Conservation (phyloP, 2,797 vertebrate species). For the Acanthurus lineatus region DNA sequence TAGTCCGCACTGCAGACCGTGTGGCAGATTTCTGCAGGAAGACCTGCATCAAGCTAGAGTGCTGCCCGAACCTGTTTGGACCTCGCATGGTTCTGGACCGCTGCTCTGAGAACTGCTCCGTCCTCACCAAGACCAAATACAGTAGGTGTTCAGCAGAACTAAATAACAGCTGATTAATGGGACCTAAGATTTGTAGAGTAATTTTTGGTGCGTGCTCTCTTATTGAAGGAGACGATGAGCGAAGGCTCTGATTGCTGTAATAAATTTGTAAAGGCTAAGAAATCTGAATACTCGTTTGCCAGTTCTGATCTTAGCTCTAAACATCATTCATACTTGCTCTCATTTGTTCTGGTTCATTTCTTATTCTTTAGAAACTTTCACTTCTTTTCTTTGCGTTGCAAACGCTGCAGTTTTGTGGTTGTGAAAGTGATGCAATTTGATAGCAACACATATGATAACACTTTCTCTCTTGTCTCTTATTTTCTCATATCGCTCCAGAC, state of each 20-base stretch:
- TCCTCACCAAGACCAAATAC: constrained; percentile 99
- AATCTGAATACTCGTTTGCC: constrained; percentile 8
- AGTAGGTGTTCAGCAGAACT: constrained; percentile 84
- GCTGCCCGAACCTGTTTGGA: constrained; percentile 97
- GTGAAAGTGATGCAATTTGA: constrained; percentile 55
- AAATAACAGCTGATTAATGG: not conserved
- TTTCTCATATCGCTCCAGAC: constrained; percentile 20
- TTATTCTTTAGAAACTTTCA: not conserved
- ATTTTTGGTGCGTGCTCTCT: not conserved
- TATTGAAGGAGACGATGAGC: not conserved
- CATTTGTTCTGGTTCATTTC: constrained; percentile 12
- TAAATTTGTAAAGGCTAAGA: not conserved
- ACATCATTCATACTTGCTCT: constrained; percentile 2
- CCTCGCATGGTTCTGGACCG: constrained; percentile 96
- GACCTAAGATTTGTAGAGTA: constrained; percentile 18
- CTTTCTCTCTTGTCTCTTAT: constrained; percentile 13
- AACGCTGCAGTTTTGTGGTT: constrained; percentile 5
- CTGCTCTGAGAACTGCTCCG: constrained; percentile 99
- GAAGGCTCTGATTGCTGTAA: not conserved
- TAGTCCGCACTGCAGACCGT: constrained; percentile 95
- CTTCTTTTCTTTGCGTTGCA: constrained; percentile 31
- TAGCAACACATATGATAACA: constrained; percentile 26
- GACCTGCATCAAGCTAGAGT: constrained; percentile 97
- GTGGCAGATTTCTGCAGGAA: constrained; percentile 98
- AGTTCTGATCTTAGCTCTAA: constrained; percentile 18